Conservation (phyloP, 2,888 invertebrate species). For the Lycia hirtaria region DNA sequence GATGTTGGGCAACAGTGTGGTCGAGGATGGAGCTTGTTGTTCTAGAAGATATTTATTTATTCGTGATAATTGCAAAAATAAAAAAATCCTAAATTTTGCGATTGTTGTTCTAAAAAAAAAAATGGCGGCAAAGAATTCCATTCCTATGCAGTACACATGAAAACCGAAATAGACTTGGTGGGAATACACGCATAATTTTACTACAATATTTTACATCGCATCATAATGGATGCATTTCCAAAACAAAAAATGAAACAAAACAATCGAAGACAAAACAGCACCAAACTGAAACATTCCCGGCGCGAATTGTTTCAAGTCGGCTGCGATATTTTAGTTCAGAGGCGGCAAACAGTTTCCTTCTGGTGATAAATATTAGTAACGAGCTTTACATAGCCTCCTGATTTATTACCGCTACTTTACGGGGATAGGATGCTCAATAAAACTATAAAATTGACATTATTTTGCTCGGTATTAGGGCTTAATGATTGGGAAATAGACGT, state of each 20-base stretch:
- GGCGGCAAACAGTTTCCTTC: slow-evolving; percentile 37
- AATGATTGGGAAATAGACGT: background rate
- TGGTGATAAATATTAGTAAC: slow-evolving; percentile 38
- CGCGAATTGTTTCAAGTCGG: slow-evolving; percentile 25
- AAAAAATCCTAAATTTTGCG: too few relatives aligned
- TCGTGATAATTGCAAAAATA: too few relatives aligned
- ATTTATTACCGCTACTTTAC: slow-evolving; percentile 34
- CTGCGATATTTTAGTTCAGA: slow-evolving; percentile 32
- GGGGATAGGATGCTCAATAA: slow-evolving; percentile 27
- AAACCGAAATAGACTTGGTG: background rate
- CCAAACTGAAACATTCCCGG: slow-evolving; percentile 21
- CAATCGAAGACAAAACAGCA: slow-evolving; percentile 15
- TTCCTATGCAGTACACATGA: too few relatives aligned
- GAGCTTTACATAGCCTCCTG: slow-evolving; percentile 37
- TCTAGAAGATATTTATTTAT: too few relatives aligned
- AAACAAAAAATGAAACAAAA: slow-evolving; percentile 11
- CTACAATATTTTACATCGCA: background rate
- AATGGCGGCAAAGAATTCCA: too few relatives aligned
- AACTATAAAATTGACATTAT: slow-evolving; percentile 30
- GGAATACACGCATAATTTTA: background rate
- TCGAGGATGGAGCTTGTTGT: too few relatives aligned
- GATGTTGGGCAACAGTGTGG: too few relatives aligned
- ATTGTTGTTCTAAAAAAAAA: too few relatives aligned
- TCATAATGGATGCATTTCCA: background rate
- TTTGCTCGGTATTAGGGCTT: background rate